Conservation (phyloP, 1,140 invertebrate genomes). For the Pseudomyrmex gracilis region DNA sequence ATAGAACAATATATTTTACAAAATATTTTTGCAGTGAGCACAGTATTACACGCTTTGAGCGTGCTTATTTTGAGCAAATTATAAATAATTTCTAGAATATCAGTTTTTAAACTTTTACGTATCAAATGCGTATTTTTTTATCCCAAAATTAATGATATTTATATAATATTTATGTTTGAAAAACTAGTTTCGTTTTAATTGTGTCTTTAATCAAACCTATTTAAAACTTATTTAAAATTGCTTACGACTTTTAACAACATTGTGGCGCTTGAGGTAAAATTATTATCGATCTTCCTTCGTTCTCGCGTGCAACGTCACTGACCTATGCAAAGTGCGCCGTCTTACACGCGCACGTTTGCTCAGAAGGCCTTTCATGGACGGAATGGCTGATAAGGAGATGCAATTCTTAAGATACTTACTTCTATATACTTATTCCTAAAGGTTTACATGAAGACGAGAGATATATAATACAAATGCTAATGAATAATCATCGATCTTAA, state of each 20-base stretch:
- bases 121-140: not conserved
- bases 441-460: slow-evolving; percentile 70
- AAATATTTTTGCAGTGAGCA: slow-evolving; percentile 2
- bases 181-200: no score
- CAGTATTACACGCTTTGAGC: slow-evolving; percentile 30
- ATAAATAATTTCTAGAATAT: not conserved
- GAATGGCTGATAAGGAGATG: slow-evolving; percentile 79
- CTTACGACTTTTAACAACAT: slow-evolving; percentile 42
- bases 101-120: not conserved
- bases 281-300: slow-evolving; percentile 28
- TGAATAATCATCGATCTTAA: not conserved
- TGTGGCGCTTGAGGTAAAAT: slow-evolving; percentile 40
- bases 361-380: slow-evolving; percentile 81
- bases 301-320: slow-evolving; percentile 60
- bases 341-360: slow-evolving; percentile 67
- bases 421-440: slow-evolving; percentile 60
- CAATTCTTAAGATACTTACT: slow-evolving; percentile 41
- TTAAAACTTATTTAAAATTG: not conserved
- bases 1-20: not conserved
- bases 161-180: slow-evolving; percentile 1
- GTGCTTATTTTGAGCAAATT: slow-evolving; percentile 52
- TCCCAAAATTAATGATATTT: no score
- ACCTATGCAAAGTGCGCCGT: slow-evolving; percentile 77
- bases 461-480: not conserved
- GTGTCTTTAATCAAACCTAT: no score